Percentiles rank a stretch among this genome's conserved stretches.
phyloP scores from a whole-genome alignment of 2,113 vertebrate genomes.

The Myrmophylax atrothorax region DNA sequence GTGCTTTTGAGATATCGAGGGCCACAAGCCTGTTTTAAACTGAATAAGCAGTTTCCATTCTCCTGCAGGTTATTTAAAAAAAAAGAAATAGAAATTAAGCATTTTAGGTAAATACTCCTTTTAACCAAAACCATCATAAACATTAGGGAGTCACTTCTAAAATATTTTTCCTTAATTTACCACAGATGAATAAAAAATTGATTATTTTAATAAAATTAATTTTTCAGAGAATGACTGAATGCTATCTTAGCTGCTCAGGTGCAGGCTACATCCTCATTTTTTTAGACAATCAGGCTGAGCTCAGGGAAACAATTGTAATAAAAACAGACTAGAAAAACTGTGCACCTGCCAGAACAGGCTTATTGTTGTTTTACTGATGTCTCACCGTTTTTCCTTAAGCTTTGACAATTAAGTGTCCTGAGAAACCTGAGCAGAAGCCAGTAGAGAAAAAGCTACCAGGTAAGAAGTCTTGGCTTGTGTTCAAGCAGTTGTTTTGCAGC shows the following conservation, averaged over 20 bases:
- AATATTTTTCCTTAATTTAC: background rate
- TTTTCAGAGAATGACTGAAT: background rate
- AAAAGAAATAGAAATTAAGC: background rate
- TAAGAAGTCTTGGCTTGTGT: slow-evolving; percentile 55
- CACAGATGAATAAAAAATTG: background rate
- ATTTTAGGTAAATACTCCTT: background rate
- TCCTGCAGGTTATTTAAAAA: background rate
- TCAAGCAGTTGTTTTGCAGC: background rate
- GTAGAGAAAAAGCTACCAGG: slow-evolving; percentile 90
- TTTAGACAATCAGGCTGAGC: background rate
- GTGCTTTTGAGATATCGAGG: background rate
- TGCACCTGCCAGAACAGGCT: background rate
- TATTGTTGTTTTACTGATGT: background rate
- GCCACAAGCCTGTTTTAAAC: background rate
- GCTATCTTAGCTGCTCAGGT: background rate
- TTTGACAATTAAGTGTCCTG: slow-evolving; percentile 86
- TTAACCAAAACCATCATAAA: background rate
- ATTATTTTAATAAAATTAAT: background rate
- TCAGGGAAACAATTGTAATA: background rate
- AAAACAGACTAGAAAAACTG: background rate
- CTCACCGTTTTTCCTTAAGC: slow-evolving; percentile 65
- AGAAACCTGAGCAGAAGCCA: slow-evolving; percentile 74
- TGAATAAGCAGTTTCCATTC: background rate
- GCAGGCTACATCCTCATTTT: background rate
- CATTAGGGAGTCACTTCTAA: background rate